These are phyloP conservation scores for Catajapyx aquilonaris DNA, from an alignment of 1,140 invertebrate genomes.

Conservation along the genomic window DNA sequence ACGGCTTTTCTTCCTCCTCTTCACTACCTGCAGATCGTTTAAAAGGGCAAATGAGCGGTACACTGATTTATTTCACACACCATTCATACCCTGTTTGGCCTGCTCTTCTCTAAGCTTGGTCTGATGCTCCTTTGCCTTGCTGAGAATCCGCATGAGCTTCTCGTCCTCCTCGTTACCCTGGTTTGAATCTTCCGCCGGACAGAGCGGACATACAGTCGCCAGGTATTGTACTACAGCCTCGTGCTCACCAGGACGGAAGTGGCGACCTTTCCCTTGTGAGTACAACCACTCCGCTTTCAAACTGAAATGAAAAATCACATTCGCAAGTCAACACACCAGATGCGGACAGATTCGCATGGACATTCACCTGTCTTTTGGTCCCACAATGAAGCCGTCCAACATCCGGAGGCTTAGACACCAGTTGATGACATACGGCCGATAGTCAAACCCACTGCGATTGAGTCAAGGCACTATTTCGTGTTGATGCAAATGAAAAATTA, in stretches of 20 bases:
- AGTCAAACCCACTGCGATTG: conserved; percentile 56
- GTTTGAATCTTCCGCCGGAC: conserved; percentile 37
- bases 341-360: not conserved
- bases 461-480: conserved; percentile 9
- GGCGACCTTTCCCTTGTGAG: conserved; percentile 71
- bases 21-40: not conserved
- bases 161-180: conserved; percentile 65
- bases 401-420: conserved; percentile 74
- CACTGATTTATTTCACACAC: not conserved
- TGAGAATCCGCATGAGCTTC: conserved; percentile 60
- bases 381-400: conserved; percentile 70
- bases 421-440: conserved; percentile 77
- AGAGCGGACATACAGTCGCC: conserved; percentile 42
- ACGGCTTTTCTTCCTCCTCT: not conserved
- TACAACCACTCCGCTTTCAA: conserved; percentile 89
- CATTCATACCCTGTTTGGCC: conserved; percentile 1
- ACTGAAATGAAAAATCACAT: conserved; percentile 27
- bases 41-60: not conserved
- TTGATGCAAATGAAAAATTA: conserved; percentile 8
- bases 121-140: conserved; percentile 76
- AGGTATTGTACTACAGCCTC: conserved; percentile 59
- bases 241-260: conserved; percentile 70
- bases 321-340: not conserved
- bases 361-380: conserved; percentile 66
- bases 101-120: conserved; percentile 31